These are phyloP conservation scores for Phycodurus eques DNA, from an alignment of 2,113 vertebrate species.

Conservation along the genomic window DNA sequence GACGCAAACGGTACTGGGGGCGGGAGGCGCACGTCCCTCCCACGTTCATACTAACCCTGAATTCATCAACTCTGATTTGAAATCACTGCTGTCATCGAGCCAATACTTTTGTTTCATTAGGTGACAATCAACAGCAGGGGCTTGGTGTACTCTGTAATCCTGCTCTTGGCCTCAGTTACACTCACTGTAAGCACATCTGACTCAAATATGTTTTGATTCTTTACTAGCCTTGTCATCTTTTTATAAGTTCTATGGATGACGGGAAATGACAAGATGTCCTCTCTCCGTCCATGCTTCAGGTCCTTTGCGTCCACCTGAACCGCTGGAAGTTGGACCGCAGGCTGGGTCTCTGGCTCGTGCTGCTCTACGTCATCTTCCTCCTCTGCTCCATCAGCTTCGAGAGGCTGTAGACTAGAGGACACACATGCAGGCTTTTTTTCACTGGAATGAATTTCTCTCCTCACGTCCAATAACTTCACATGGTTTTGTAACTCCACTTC, in stretches of 20 bases:
- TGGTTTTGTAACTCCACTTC: constrained; percentile 55
- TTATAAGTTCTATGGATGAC: background rate
- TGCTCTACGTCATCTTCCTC: constrained; percentile 76
- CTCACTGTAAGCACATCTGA: constrained; percentile 71
- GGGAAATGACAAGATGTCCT: background rate
- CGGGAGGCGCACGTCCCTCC: no score
- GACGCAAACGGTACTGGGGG: no score
- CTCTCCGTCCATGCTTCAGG: constrained; percentile 50
- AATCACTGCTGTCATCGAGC: background rate
- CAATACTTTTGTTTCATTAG: constrained; percentile 46
- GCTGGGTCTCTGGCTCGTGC: constrained; percentile 70
- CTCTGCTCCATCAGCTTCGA: constrained; percentile 75
- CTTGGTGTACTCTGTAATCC: constrained; percentile 76
- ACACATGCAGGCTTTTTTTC: background rate
- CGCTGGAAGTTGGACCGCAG: constrained; percentile 75
- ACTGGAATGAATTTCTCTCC: background rate
- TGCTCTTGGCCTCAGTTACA: constrained; percentile 75
- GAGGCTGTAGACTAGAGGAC: constrained; percentile 53
- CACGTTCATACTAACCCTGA: no score
- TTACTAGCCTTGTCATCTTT: background rate
- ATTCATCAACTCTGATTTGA: no score
- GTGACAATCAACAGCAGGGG: constrained; percentile 79
- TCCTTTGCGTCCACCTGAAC: constrained; percentile 77
- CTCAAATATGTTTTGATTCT: no score
- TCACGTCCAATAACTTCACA: constrained; percentile 45